Conservation (phyloP, 2,888 invertebrate species). For the Megastigmus dorsalis region DNA sequence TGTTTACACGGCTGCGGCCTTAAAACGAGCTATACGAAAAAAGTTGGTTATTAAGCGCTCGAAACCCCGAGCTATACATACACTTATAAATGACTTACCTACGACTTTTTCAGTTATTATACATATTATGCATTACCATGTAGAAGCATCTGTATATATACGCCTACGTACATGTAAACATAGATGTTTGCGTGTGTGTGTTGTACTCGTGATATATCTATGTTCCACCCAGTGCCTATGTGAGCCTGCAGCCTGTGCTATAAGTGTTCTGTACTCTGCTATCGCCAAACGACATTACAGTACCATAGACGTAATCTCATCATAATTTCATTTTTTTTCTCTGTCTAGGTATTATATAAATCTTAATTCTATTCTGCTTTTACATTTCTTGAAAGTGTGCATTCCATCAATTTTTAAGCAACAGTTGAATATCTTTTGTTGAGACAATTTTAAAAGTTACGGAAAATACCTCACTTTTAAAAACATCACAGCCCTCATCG, state of each 20-base stretch:
- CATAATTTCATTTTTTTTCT: too few relatives aligned
- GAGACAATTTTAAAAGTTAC: too few relatives aligned
- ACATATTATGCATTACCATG: conserved; percentile 7
- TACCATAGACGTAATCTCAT: background rate
- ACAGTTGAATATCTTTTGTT: too few relatives aligned
- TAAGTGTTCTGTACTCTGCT: conserved; percentile 44
- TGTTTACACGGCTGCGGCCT: too few relatives aligned
- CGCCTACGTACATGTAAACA: background rate
- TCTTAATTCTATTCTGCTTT: too few relatives aligned
- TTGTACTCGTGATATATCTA: conserved; percentile 12
- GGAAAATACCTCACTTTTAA: too few relatives aligned
- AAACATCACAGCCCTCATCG: too few relatives aligned
- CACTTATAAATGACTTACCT: conserved; percentile 16
- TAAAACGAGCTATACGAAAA: background rate
- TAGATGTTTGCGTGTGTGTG: background rate
- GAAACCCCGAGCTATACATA: background rate
- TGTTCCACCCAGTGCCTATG: conserved; percentile 24
- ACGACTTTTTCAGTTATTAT: conserved; percentile 22
- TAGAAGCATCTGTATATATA: too few relatives aligned
- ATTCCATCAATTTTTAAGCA: too few relatives aligned
- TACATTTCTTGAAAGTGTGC: too few relatives aligned
- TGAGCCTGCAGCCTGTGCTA: conserved; percentile 42
- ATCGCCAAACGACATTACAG: background rate
- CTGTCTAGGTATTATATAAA: too few relatives aligned
- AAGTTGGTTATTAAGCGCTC: background rate